Evolutionary conservation across 2,888 invertebrate species (phyloP).

Genomic region (Phragmatobia fuliginosa): DNA sequence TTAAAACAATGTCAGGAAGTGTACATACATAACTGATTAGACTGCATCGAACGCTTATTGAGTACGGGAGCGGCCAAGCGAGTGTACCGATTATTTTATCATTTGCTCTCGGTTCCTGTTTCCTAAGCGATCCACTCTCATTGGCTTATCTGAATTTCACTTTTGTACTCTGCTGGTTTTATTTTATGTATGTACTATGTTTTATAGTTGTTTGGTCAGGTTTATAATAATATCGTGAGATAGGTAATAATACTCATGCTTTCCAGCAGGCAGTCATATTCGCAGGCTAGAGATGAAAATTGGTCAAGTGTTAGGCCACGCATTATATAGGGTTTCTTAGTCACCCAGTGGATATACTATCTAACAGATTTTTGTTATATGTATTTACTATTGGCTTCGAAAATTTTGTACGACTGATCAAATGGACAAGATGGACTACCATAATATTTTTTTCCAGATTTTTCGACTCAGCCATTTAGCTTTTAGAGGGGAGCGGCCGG

Average conservation of each 20-base stretch:
- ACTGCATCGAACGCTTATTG: conserved; percentile 53
- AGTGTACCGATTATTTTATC: conserved; percentile 47
- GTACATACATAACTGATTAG: conserved; percentile 63
- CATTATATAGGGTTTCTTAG: too few relatives aligned
- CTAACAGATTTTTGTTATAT: too few relatives aligned
- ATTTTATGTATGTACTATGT: neutral
- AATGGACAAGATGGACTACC: too few relatives aligned
- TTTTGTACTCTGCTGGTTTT: conserved; percentile 11
- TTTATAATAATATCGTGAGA: neutral
- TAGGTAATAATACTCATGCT: neutral
- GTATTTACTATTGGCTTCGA: too few relatives aligned
- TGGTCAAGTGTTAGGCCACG: too few relatives aligned
- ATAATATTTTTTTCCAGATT: too few relatives aligned
- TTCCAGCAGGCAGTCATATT: too few relatives aligned
- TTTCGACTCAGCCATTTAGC: too few relatives aligned
- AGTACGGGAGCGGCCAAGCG: conserved; percentile 44
- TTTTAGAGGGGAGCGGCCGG: too few relatives aligned
- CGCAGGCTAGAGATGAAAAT: too few relatives aligned
- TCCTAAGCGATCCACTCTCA: conserved; percentile 36
- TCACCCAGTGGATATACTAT: too few relatives aligned
- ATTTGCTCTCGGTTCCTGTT: conserved; percentile 45
- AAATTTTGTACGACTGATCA: too few relatives aligned
- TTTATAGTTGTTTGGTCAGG: neutral
- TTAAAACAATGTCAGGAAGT: conserved; percentile 72
- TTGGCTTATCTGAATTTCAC: conserved; percentile 42